Percentiles rank a stretch among this genome's conserved stretches.
These are phyloP conservation scores for Leistus spinibarbis DNA, from an alignment of 2,888 invertebrate species.

Conservation along the genomic window DNA sequence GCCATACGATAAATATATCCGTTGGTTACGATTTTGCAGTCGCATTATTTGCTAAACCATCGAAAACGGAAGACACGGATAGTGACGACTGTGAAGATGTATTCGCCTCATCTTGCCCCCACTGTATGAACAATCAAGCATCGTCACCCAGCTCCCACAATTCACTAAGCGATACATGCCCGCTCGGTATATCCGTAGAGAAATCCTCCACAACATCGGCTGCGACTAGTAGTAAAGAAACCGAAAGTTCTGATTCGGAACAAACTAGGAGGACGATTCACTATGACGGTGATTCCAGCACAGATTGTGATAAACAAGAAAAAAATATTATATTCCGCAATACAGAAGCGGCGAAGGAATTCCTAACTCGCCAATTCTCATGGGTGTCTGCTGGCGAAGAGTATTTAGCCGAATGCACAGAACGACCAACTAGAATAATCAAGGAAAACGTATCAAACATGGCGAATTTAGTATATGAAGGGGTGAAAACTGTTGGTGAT, in stretches of 20 bases:
- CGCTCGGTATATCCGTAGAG: constrained; percentile 66
- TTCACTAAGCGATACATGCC: constrained; percentile 69
- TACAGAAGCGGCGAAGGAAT: constrained; percentile 78
- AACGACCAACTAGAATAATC: constrained; percentile 70
- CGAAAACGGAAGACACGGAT: constrained; percentile 58
- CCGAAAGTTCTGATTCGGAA: constrained; percentile 56
- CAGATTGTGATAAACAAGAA: constrained; percentile 46
- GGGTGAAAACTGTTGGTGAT: constrained; percentile 76
- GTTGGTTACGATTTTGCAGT: constrained; percentile 81
- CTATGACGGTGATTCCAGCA: constrained; percentile 41
- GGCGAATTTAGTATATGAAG: constrained; percentile 75
- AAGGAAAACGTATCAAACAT: constrained; percentile 77
- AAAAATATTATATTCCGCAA: constrained; percentile 75
- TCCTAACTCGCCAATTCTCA: constrained; percentile 74
- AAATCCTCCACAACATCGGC: constrained; percentile 67
- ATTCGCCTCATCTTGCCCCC: constrained; percentile 70
- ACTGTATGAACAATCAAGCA: constrained; percentile 65
- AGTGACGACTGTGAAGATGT: constrained; percentile 68
- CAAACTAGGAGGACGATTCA: constrained; percentile 51
- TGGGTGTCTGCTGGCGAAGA: constrained; percentile 76
- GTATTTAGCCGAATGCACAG: constrained; percentile 68
- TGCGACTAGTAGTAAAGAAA: constrained; percentile 60
- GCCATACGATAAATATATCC: constrained; percentile 70
- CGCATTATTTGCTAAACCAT: constrained; percentile 69
- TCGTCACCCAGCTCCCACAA: constrained; percentile 66